Evolutionary conservation across 2,797 vertebrate species (phyloP), one percentile per base, ranked within the genome.

Genomic region (Chanos chanos): DNA sequence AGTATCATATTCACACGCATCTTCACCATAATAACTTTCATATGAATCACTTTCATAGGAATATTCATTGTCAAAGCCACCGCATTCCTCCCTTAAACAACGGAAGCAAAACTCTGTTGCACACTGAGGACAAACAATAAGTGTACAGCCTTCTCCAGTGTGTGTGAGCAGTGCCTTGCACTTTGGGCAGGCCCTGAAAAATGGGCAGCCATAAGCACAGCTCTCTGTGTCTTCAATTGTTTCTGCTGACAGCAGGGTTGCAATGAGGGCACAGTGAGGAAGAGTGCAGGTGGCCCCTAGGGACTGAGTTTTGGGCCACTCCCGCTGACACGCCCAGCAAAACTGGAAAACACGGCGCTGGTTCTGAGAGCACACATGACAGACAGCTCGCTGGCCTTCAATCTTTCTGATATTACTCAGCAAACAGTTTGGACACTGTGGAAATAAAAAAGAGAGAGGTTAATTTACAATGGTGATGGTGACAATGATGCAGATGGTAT

Each of bases 151-250:
- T 6, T 0, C 2, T 22, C 71, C 76, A 0, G 12, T 52, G 33
- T 81, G 78, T 2, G 74, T 74, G 18, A 78, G 41, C 21, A 81
- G 60, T 4, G 59, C 39, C 8, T 54, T 69, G 61, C 78, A 81
- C 0, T 2, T 2, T 4, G 74, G 76, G 48, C 76, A 81, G 13
- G 67, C 73, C 28, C 79, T 68, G 22, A 78, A 81, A 24, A 59
- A 75, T 5, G 79, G 79, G n/a, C 76, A 81, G 24, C 49, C 60
- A 1, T 7, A 30, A 8, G 37, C 66, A 0, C 37, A 49, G 45
- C 66, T 68, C 0, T 4, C 0, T 4, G 30, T 18, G 16, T 70
- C 53, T 4, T 0, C 30, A 33, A 74, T 77, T n/a, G 2, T 30
- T 9, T 55, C 58, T 7, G 9, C 7, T 0, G 64, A 74, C 24